These are phyloP conservation scores for Petrocephalus schoutedeni DNA, from an alignment of 2,797 vertebrate species.

Conservation along the genomic window DNA sequence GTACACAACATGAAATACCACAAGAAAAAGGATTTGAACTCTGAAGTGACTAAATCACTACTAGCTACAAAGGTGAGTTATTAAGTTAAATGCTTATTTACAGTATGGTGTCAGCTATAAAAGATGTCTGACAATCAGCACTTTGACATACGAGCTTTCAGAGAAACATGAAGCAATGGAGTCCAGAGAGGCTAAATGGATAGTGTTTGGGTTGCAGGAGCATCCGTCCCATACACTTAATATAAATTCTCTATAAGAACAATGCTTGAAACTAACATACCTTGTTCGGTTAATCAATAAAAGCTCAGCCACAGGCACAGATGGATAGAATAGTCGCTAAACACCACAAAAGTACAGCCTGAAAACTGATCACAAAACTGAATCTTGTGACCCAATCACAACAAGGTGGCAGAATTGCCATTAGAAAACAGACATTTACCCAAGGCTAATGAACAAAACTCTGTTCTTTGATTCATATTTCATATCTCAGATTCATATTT, in stretches of 20 bases:
- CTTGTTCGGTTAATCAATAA: too few relatives aligned
- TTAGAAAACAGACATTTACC: neutral
- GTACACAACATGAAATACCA: too few relatives aligned
- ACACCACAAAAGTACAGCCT: neutral
- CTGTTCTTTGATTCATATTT: too few relatives aligned
- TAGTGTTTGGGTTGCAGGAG: neutral
- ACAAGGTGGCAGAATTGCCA: neutral
- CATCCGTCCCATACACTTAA: neutral
- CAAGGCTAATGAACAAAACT: neutral
- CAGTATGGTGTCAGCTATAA: too few relatives aligned
- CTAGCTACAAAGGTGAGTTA: too few relatives aligned
- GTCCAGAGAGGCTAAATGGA: neutral
- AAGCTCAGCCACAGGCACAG: neutral
- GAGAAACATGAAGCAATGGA: too few relatives aligned
- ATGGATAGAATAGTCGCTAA: neutral
- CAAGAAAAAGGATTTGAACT: too few relatives aligned
- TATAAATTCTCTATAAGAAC: neutral
- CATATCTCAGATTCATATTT: too few relatives aligned
- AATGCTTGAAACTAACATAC: neutral
- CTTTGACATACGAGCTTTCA: too few relatives aligned
- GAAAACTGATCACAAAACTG: neutral
- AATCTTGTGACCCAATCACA: neutral
- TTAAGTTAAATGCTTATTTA: too few relatives aligned
- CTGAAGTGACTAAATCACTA: too few relatives aligned
- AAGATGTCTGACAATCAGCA: too few relatives aligned